Base-by-base conservation (phyloP, 2,888 invertebrate genomes). In the Liodrosophila aerea region DNA sequence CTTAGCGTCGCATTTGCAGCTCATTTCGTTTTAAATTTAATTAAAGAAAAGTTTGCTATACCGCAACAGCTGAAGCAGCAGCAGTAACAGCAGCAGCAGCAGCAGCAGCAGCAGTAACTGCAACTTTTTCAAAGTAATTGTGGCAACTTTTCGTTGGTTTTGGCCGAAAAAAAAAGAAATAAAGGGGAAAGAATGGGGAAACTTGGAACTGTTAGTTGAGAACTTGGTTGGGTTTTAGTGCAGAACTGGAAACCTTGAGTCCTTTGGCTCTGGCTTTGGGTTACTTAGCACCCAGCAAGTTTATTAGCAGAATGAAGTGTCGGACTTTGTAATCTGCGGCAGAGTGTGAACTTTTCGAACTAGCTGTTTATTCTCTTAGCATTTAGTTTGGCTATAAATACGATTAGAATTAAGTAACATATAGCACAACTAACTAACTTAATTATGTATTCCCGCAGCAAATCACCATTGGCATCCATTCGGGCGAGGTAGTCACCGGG, bases 391-490 rank as follows among this genome's bases (percentile, higher is more conserved):
- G 16, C 11, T 39, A 44, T 33, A 62, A 65, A 64, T 47, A 50
- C 27, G 37, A 45, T 44, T 39, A 52, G 15, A 44, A 56, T 52
- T 13, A n/a, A n/a, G 18, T 29, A 3, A 11, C 9, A 11, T 13
- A 15, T 18, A 13, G 18, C 34, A 33, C 43, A 15, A 29, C 31
- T 46, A 15, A 29, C 31, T 39, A 45, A 31, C 40, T 7, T 45
- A 5, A 50, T 30, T 37, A 37, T 45, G 4, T 41, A 13, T 41
- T 36, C 7, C 31, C 43, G 29, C 89, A 97, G 97, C 94, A 94
- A 91, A 96, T 98, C 65, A 97, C 97, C 12, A 97, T 98, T 85
- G 97, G 97, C 2, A 96, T 98, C 70, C 97, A 98, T 87, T 96
- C 96, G 1, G 97, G 97, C 0, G 97, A 97, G 89, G 97, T 97